phyloP scores from a whole-genome alignment of 2,888 invertebrate species.

The Harmothoe impar region DNA sequence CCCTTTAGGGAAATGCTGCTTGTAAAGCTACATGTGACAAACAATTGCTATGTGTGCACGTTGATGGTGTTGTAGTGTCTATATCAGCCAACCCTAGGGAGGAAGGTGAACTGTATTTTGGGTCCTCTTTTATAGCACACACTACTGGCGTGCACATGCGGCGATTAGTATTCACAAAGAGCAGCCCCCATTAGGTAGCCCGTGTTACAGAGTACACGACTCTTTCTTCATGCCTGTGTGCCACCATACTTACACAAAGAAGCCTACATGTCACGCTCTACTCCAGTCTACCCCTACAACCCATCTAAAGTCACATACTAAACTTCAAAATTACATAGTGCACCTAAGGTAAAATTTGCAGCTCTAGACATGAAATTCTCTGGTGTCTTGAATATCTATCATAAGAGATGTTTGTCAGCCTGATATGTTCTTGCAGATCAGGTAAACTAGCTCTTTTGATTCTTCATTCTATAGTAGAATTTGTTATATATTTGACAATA shows the following conservation, averaged over 20 bases:
- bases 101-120: neutral
- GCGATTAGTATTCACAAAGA: neutral
- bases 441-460: no score
- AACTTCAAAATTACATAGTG: no score
- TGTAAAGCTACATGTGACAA: no score
- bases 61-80: neutral
- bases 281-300: neutral
- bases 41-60: slow-evolving; percentile 7
- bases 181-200: neutral
- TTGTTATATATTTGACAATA: no score
- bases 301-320: neutral
- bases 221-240: neutral
- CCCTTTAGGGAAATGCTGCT: no score
- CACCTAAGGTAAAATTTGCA: no score
- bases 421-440: no score
- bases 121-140: neutral
- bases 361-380: no score
- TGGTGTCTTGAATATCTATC: no score
- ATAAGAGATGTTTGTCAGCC: no score
- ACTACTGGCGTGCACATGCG: neutral
- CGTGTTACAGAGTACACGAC: neutral
- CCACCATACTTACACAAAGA: neutral
- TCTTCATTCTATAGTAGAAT: no score
- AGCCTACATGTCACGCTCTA: no score
- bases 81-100: neutral